Base-by-base conservation (phyloP, 2,113 vertebrate species). In the Xiphophorus maculatus region DNA sequence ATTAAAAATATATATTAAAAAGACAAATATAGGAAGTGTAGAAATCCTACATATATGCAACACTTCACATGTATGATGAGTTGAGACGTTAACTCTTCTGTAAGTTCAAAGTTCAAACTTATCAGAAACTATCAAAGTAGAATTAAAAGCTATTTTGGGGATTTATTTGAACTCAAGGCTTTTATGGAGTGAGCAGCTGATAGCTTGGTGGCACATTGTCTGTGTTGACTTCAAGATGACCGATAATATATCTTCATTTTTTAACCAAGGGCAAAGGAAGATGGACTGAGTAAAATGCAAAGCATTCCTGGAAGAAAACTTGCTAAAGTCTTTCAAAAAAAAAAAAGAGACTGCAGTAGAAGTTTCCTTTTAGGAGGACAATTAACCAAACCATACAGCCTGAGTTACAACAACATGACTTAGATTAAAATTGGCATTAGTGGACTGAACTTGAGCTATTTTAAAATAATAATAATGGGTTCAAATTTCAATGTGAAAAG, bases 191-290 rank as follows among this genome's bases (percentile, higher is more conserved):
- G 15, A 74, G 73, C 66, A n/a, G 69, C 72, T 40, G 75, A 84
- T 81, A 80, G 6, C 35, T 71, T 58, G 40, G 62, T 33, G 76
- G 30, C 44, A 62, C 37, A 40, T 29, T 42, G 64, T 82, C 37
- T 87, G 61, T 84, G 88, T 79, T 79, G 86, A 88, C 85, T 87
- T 32, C 37, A 69, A 33, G 63, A 79, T 51, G 35, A 66, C 61
- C 61, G 73, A 86, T 80, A 73, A 64, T 37, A 33, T 60, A 35
- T 40, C 32, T 67, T 74, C 54, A 77, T 66, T 73, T 48, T 65
- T 12, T 65, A 25, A 74, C 79, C 70, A 70, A 81, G 78, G 70
- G 7, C 35, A 71, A 73, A 54, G 44, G 44, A 19, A 6, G 17
- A 48, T 48, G 17, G 44, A 17, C 5, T 2, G 14, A 48, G 17